Base-by-base conservation (phyloP, 1,140 invertebrate species). In the Stratiolaelaps scimitus region DNA sequence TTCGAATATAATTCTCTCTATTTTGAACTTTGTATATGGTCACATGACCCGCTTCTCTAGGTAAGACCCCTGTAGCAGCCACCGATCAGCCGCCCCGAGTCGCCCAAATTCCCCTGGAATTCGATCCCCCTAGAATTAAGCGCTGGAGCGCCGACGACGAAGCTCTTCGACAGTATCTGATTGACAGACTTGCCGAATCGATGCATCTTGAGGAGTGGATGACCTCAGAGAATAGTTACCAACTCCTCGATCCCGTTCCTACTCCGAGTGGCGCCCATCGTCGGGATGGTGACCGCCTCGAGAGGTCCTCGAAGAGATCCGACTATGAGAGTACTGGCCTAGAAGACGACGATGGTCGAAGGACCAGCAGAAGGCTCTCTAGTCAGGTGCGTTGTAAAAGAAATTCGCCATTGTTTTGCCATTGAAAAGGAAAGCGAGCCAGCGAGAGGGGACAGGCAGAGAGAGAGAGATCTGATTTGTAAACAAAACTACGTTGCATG, bases 121-220 rank as follows among this genome's bases (percentile, higher is more conserved):
- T 60, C 53, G 53, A 60, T 60, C 53, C 53, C 1, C 53, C 53
- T 26, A 1, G 53, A 34, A 60, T 15, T 26, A 60, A 60, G 26
- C 53, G 53, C 20, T 60, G 53, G 53, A 60, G 53, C 20, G 53
- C 34, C 15, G 53, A 60, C 15, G 53, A 60, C 34, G 53, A 60
- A 26, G 13, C 26, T 29, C 53, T 60, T 20, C 53, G 53, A 34
- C 53, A 60, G 26, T 17, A 29, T 20, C 15, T 60, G 26, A 60
- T 60, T 5, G 53, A 60, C 6, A 60, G 26, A 23, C 53, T 60
- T 34, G 53, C 53, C 13, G 15, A 60, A 26, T 29, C 26, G 26
- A 17, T 60, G 23, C 53, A 10, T 5, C 1, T 60, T 19, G 53
- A 60, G 23, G 53, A 60, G 20, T 60, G 53, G 53, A 34, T 29